Conservation (phyloP, 2,888 invertebrate species). For the Chironomus riparius region DNA sequence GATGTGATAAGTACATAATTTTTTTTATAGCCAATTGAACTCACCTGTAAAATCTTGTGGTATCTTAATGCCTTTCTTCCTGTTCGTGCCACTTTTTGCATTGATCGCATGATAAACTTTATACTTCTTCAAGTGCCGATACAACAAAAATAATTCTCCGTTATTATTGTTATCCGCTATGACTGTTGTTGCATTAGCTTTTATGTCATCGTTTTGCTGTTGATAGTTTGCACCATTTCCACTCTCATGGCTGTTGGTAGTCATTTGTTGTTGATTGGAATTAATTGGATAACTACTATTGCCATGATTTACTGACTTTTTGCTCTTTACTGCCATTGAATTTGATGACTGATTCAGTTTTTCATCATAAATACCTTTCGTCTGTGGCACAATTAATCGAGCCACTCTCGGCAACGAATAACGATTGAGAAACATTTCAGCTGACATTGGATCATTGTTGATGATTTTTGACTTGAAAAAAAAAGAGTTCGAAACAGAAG, state of each 20-base stretch:
- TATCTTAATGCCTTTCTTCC: conserved; percentile 41
- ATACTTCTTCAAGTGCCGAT: conserved; percentile 39
- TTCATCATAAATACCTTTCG: not conserved
- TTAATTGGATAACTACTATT: not conserved
- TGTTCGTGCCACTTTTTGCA: conserved; percentile 38
- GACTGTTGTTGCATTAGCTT: not conserved
- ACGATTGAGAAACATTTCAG: conserved; percentile 40
- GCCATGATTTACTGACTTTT: conserved; percentile 7
- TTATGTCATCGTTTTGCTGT: not conserved
- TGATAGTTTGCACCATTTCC: not conserved
- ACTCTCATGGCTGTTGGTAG: not conserved
- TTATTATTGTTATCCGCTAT: conserved; percentile 26
- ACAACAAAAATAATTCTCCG: conserved; percentile 40
- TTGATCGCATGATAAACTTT: conserved; percentile 41
- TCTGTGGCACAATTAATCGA: conserved; percentile 29
- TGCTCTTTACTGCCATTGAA: not conserved
- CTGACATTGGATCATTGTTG: conserved; percentile 37
- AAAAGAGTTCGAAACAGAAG: not conserved
- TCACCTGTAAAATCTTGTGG: conserved; percentile 43
- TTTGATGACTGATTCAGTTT: conserved; percentile 12
- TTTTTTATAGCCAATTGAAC: too few relatives aligned
- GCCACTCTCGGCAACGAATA: conserved; percentile 40
- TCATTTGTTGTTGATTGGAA: not conserved
- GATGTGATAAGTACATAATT: not conserved
- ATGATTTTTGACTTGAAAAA: conserved; percentile 33